These are phyloP conservation scores for Stictocephala bisonia DNA, from an alignment of 2,888 invertebrate genomes.

Conservation along the genomic window DNA sequence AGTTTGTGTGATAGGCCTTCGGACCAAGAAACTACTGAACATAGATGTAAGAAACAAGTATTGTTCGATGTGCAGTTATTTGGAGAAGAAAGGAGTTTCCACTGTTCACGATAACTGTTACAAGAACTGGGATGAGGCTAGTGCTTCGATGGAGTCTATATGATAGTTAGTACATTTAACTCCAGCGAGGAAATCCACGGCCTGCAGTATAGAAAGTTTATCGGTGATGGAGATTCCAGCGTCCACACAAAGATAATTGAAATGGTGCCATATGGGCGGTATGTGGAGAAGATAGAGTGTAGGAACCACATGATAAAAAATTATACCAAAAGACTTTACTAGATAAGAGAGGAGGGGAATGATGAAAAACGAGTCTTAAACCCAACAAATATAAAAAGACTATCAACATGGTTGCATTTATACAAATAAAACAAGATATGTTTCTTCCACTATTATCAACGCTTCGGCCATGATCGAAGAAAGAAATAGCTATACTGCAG, in stretches of 20 bases:
- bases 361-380: conserved; percentile 14
- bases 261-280: conserved; percentile 31
- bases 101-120: conserved; percentile 20
- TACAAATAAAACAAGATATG: too few relatives aligned
- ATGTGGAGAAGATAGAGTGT: conserved; percentile 15
- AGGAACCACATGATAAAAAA: conserved; percentile 27
- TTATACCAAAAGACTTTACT: conserved; percentile 16
- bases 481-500: too few relatives aligned
- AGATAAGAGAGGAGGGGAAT: conserved; percentile 19
- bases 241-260: conserved; percentile 22
- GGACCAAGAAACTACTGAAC: conserved; percentile 15
- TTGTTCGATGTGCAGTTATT: conserved; percentile 29
- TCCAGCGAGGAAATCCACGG: conserved; percentile 37
- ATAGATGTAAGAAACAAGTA: conserved; percentile 34
- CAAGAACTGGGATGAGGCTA: conserved; percentile 29
- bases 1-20: conserved; percentile 9
- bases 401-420: too few relatives aligned
- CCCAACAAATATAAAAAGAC: neutral
- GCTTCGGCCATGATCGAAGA: too few relatives aligned
- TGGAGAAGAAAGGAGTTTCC: conserved; percentile 27
- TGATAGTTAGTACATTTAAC: conserved; percentile 23
- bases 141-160: conserved; percentile 36
- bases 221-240: conserved; percentile 32
- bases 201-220: conserved; percentile 29
- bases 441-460: too few relatives aligned